Evolutionary conservation across 2,888 invertebrate species (phyloP).

Genomic region (Ecdyonurus torrentis): DNA sequence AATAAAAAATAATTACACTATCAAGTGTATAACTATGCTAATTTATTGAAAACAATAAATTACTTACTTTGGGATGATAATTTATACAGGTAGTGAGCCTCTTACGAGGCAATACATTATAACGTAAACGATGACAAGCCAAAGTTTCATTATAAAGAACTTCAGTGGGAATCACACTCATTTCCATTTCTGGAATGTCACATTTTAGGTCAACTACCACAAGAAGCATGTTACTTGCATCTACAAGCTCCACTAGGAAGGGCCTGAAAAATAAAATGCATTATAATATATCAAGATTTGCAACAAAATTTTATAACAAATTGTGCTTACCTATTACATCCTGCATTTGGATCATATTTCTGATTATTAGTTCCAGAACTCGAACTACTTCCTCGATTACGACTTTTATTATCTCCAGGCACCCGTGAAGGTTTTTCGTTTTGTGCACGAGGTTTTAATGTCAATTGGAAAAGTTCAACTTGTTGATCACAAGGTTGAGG

Average conservation of each 20-base stretch:
- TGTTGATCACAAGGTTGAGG: conserved; percentile 76
- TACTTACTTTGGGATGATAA: conserved; percentile 20
- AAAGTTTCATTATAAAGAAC: conserved; percentile 13
- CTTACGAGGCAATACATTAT: conserved; percentile 16
- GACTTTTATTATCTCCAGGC: not conserved
- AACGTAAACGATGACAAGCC: conserved; percentile 16
- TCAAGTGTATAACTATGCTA: too few species aligned
- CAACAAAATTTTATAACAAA: not conserved
- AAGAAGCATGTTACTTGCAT: conserved; percentile 70
- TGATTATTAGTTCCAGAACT: not conserved
- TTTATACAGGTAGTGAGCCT: conserved; percentile 18
- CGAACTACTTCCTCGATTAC: not conserved
- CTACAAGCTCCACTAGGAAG: conserved; percentile 22
- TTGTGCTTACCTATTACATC: not conserved
- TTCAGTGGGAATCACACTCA: conserved; percentile 16
- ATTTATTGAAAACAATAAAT: too few species aligned
- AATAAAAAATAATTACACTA: too few species aligned
- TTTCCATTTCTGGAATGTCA: conserved; percentile 10
- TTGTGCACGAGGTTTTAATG: conserved; percentile 12
- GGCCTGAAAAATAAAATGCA: conserved; percentile 13
- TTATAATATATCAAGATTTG: not conserved
- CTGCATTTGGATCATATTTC: not conserved
- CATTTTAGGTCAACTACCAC: conserved; percentile 53
- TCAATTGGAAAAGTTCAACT: conserved; percentile 40
- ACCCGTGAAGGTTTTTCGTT: not conserved